These are phyloP conservation scores for Tympanoctomys barrerae DNA, from an alignment of 2,797 vertebrate genomes.

Conservation along the genomic window DNA sequence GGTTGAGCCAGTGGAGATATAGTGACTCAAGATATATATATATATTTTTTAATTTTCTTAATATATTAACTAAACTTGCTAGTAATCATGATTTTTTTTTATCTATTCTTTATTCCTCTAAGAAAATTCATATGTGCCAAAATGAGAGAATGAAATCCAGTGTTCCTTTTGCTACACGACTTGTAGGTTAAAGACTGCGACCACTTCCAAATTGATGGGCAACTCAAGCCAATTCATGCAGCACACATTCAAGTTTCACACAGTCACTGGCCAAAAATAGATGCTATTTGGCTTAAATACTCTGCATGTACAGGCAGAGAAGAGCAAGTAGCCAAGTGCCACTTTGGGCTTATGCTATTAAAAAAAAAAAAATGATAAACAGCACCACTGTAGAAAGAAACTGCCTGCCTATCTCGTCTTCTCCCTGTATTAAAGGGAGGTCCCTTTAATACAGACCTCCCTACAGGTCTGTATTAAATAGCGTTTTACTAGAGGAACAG, in stretches of 20 bases:
- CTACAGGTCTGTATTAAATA: neutral
- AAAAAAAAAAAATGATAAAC: neutral
- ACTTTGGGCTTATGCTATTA: neutral
- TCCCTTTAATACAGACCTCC: too few relatives aligned
- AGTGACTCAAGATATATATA: neutral
- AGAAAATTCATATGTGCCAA: neutral
- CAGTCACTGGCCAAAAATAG: neutral
- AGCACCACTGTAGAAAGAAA: neutral
- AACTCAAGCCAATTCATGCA: neutral
- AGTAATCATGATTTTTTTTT: neutral
- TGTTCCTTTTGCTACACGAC: neutral
- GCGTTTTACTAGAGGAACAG: too few relatives aligned
- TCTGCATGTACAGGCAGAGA: neutral
- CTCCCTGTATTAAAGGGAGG: too few relatives aligned
- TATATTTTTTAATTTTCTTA: neutral
- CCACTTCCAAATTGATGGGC: neutral
- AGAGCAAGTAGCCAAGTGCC: neutral
- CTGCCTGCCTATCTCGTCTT: neutral
- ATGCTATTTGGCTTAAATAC: neutral
- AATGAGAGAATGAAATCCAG: neutral
- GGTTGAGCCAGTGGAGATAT: neutral
- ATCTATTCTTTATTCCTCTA: neutral
- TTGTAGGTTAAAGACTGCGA: neutral
- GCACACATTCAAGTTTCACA: neutral
- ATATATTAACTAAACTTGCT: neutral